Conservation (phyloP, 2,797 vertebrate species). For the Brachyalestes nurse region DNA sequence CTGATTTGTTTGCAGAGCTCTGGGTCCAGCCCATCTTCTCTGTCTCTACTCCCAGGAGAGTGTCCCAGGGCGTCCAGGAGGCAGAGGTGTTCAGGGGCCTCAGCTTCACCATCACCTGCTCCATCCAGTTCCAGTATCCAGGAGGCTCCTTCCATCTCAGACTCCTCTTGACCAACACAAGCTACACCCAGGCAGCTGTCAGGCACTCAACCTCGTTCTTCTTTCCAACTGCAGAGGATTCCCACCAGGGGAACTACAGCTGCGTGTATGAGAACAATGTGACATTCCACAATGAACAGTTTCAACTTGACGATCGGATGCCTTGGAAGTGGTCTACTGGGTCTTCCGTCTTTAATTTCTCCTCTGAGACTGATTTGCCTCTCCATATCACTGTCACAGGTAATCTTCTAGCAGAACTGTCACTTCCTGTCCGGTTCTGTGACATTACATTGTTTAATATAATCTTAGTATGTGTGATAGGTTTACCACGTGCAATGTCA, state of each 20-base stretch:
- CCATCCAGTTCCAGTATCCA: conserved; percentile 29
- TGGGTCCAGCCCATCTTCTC: conserved; percentile 12
- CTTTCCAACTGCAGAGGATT: conserved; percentile 26
- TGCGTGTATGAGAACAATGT: conserved; percentile 56
- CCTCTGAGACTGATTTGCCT: conserved; percentile 43
- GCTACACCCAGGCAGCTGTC: conserved; percentile 34
- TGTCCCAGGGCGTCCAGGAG: not conserved
- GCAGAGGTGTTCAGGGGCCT: conserved; percentile 10
- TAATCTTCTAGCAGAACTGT: conserved; percentile 2
- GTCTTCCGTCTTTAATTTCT: conserved; percentile 27
- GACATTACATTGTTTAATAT: not conserved
- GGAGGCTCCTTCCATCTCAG: conserved; percentile 53
- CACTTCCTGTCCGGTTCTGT: no score
- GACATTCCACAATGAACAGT: not conserved
- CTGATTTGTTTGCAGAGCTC: not conserved
- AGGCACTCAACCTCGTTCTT: conserved; percentile 52
- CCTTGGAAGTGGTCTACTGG: not conserved
- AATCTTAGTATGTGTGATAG: not conserved
- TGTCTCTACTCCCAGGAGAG: not conserved
- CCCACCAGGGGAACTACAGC: conserved; percentile 52
- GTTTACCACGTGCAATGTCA: no score
- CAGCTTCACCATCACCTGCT: conserved; percentile 42
- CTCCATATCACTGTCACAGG: conserved; percentile 39
- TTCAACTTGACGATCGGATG: not conserved
- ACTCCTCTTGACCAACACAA: conserved; percentile 13